These are phyloP conservation scores for Agrilus mali DNA, from an alignment of 2,888 invertebrate species.

Conservation along the genomic window DNA sequence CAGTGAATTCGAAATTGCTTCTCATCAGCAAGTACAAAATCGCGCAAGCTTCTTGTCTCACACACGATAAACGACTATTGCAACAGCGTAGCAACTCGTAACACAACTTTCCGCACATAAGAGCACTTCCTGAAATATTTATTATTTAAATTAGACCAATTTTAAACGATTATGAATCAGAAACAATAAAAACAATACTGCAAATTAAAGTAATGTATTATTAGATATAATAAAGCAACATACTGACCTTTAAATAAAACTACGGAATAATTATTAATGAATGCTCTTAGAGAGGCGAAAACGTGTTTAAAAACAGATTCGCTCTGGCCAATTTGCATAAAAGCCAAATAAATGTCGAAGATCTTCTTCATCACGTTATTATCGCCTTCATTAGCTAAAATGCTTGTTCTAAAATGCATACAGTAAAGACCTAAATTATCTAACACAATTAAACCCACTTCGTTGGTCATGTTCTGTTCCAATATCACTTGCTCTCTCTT, in stretches of 20 bases:
- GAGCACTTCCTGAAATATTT: constrained; percentile 49
- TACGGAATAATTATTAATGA: constrained; percentile 79
- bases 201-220: too few species aligned
- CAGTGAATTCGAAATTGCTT: constrained; percentile 84
- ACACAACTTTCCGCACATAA: constrained; percentile 69
- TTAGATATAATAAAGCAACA: neutral
- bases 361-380: constrained; percentile 69
- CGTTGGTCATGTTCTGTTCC: constrained; percentile 75
- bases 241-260: constrained; percentile 65
- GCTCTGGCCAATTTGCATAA: constrained; percentile 81
- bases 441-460: constrained; percentile 76
- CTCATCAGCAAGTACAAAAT: constrained; percentile 86
- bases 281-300: constrained; percentile 82
- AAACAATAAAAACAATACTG: too few species aligned
- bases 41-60: constrained; percentile 84
- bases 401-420: constrained; percentile 52
- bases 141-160: neutral
- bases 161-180: too few species aligned
- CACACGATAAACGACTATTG: constrained; percentile 70
- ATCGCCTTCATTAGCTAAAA: constrained; percentile 46
- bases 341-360: constrained; percentile 75
- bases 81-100: constrained; percentile 71
- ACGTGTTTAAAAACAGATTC: constrained; percentile 82
- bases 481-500: constrained; percentile 50
- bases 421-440: constrained; percentile 81